Evolutionary conservation across 30 jellyfish, hydroid and myxozoan genomes (phyloP).

Genomic region (Phacellophora camtschatica): DNA sequence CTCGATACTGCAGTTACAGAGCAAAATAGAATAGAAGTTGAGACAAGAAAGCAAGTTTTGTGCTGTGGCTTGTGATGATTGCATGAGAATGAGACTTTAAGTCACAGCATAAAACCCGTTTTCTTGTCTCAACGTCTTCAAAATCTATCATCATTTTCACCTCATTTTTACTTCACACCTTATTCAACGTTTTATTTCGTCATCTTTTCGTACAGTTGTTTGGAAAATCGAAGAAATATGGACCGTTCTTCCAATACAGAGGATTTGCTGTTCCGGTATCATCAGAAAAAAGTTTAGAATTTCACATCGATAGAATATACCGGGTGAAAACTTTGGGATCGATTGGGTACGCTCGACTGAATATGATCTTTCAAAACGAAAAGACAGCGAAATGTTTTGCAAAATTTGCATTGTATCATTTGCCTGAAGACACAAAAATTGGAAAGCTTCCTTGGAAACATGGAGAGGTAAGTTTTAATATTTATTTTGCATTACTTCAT

Average conservation of each 20-base stretch:
- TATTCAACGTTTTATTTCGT: neutral
- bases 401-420: conserved; percentile 9
- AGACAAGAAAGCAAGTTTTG: too few species aligned
- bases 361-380: conserved; percentile 13
- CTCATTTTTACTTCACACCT: neutral
- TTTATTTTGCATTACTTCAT: neutral
- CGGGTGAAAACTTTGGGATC: conserved; percentile 16
- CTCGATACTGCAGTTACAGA: too few species aligned
- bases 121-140: too few species aligned
- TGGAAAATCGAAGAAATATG: conserved; percentile 25
- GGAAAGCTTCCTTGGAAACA: conserved; percentile 12
- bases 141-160: too few species aligned
- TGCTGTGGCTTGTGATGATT: too few species aligned
- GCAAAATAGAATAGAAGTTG: too few species aligned
- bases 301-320: conserved; percentile 11
- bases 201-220: neutral
- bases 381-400: conserved; percentile 41
- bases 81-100: too few species aligned
- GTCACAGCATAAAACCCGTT: too few species aligned
- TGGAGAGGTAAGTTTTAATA: conserved; percentile 12
- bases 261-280: neutral
- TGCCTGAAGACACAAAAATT: conserved; percentile 30
- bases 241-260: conserved; percentile 28
- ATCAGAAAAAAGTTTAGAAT: neutral
- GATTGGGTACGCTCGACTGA: conserved; percentile 31